Conservation (phyloP, 2,888 invertebrate species). For the Hirudinaria manillensis region DNA sequence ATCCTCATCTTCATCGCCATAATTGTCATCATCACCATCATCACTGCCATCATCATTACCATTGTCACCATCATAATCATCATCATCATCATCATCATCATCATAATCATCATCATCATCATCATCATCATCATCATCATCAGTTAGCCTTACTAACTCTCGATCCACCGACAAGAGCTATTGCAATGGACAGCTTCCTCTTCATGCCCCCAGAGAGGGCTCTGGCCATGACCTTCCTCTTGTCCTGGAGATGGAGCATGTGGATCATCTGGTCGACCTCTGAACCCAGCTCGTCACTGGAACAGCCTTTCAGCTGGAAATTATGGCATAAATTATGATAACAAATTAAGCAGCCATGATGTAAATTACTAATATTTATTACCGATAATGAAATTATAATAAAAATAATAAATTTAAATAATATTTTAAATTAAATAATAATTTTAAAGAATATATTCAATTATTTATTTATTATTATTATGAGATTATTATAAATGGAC, state of each 20-base stretch:
- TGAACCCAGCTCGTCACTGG: slow-evolving; percentile 35
- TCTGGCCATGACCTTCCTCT: slow-evolving; percentile 41
- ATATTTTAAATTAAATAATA: too few species aligned
- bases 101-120: slow-evolving; percentile 23
- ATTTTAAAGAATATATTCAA: too few species aligned
- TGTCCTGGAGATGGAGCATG: slow-evolving; percentile 38
- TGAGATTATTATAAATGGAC: too few species aligned
- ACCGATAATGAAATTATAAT: too few species aligned
- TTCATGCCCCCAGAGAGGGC: slow-evolving; percentile 51
- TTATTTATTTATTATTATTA: too few species aligned
- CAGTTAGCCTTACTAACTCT: slow-evolving; percentile 43
- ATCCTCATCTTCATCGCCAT: not conserved
- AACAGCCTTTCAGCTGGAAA: slow-evolving; percentile 32
- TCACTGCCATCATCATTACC: slow-evolving; percentile 15
- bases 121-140: slow-evolving; percentile 18
- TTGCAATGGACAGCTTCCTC: slow-evolving; percentile 51
- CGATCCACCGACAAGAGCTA: slow-evolving; percentile 52
- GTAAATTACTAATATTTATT: too few species aligned
- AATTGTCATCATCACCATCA: slow-evolving; percentile 1
- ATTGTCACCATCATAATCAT: slow-evolving; percentile 8
- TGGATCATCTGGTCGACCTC: slow-evolving; percentile 42
- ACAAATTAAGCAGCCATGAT: too few species aligned
- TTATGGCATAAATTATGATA: not conserved
- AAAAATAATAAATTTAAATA: too few species aligned
- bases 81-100: slow-evolving; percentile 23